phyloP scores from a whole-genome alignment of 2,113 vertebrate genomes.

The Entosphenus tridentatus region DNA sequence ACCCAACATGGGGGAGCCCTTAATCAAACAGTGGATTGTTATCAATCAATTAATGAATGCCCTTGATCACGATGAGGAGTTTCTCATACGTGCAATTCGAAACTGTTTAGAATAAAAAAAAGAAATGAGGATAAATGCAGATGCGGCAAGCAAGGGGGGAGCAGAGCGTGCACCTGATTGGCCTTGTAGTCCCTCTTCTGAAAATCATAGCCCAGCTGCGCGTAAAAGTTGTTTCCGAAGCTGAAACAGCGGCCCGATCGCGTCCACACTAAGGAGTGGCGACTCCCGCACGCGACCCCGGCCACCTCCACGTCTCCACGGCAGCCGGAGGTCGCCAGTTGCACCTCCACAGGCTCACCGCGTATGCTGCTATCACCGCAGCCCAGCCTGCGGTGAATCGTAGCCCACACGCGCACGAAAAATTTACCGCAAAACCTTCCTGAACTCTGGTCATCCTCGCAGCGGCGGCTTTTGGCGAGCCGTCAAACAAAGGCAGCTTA shows the following conservation, averaged over 20 bases:
- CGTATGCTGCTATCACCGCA: slow-evolving; percentile 13
- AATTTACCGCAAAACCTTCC: background rate
- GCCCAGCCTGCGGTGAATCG: slow-evolving; percentile 12
- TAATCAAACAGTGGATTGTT: too few relatives aligned
- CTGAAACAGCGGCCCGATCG: slow-evolving; percentile 13
- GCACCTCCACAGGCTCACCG: slow-evolving; percentile 11
- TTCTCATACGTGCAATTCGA: too few relatives aligned
- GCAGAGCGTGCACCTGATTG: slow-evolving; percentile 14
- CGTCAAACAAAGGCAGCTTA: background rate
- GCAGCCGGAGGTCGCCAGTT: slow-evolving; percentile 9
- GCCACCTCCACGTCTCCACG: slow-evolving; percentile 6
- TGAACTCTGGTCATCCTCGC: background rate
- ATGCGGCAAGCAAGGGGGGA: too few relatives aligned
- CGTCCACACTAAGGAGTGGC: slow-evolving; percentile 19
- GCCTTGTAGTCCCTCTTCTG: slow-evolving; percentile 17
- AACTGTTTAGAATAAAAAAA: too few relatives aligned
- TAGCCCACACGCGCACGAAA: background rate
- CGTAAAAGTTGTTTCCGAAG: slow-evolving; percentile 21
- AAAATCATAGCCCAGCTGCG: slow-evolving; percentile 17
- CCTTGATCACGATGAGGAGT: too few relatives aligned
- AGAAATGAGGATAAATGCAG: too few relatives aligned
- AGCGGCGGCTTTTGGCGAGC: background rate
- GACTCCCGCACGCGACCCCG: slow-evolving; percentile 17
- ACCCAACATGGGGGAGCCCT: too few relatives aligned
- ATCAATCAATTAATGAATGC: too few relatives aligned